Evolutionary conservation across 1,140 invertebrate species (phyloP).

Genomic region (Prorops nasuta): DNA sequence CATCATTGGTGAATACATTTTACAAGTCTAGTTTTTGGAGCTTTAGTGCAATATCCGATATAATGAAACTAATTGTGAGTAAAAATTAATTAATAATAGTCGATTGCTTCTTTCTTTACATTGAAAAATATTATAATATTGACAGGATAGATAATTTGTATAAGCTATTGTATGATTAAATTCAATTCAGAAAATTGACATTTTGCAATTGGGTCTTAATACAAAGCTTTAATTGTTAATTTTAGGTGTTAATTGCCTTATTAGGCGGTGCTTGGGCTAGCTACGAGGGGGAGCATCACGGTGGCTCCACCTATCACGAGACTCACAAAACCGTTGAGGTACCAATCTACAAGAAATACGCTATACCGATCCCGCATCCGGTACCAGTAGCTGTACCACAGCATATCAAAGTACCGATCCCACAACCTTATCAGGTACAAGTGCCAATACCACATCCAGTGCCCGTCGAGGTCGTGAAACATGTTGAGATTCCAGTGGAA

Average conservation of each 20-base stretch:
- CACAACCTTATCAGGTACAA: constrained; percentile 72
- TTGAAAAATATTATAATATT: too few species aligned
- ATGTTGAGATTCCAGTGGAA: constrained; percentile 64
- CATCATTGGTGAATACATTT: constrained; percentile 7
- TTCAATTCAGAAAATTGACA: too few species aligned
- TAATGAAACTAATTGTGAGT: constrained; percentile 48
- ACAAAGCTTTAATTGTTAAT: background rate
- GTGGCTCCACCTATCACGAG: constrained; percentile 43
- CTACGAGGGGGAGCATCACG: constrained; percentile 38
- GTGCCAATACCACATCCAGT: constrained; percentile 71
- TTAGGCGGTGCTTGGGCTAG: constrained; percentile 29
- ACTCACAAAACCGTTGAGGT: constrained; percentile 67
- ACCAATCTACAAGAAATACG: constrained; percentile 73
- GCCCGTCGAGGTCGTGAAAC: constrained; percentile 71
- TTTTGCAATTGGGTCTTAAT: too few species aligned
- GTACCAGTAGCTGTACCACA: constrained; percentile 72
- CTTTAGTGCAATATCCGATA: background rate
- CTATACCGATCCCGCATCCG: constrained; percentile 72
- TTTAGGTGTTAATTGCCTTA: constrained; percentile 37
- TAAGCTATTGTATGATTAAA: too few species aligned
- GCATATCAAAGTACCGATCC: constrained; percentile 71
- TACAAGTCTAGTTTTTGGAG: constrained; percentile 5
- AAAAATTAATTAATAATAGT: too few species aligned
- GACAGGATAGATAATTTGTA: too few species aligned
- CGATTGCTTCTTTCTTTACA: too few species aligned